These are phyloP conservation scores for Agrochola macilenta DNA, from an alignment of 2,888 invertebrate species.

Conservation along the genomic window DNA sequence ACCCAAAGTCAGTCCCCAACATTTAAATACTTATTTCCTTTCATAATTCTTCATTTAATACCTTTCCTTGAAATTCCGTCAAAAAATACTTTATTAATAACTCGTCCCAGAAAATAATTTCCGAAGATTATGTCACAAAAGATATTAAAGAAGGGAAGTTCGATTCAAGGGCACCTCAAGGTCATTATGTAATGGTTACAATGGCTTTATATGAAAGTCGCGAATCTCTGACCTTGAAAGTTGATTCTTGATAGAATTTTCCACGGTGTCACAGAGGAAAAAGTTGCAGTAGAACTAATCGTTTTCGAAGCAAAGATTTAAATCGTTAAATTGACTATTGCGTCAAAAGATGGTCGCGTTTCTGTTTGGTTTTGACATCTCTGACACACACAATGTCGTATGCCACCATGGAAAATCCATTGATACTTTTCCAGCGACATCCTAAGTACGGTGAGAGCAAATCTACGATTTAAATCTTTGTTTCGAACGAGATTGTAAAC, in stretches of 20 bases:
- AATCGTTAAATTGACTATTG: no score
- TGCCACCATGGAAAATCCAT: no score
- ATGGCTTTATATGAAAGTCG: slow-evolving; percentile 40
- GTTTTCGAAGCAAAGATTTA: no score
- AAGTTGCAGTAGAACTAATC: neutral
- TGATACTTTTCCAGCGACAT: no score
- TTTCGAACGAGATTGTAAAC: no score
- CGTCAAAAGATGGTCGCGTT: no score
- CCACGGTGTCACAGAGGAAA: slow-evolving; percentile 20
- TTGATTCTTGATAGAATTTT: slow-evolving; percentile 41
- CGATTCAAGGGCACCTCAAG: slow-evolving; percentile 16
- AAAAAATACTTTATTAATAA: slow-evolving; percentile 29
- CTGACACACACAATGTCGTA: no score
- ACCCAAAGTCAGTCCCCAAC: neutral
- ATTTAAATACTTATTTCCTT: slow-evolving; percentile 34
- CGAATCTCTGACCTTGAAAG: slow-evolving; percentile 14
- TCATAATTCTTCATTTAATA: neutral
- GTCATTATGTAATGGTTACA: slow-evolving; percentile 34
- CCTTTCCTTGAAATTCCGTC: slow-evolving; percentile 13
- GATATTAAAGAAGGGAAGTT: slow-evolving; percentile 23
- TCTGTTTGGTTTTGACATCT: no score
- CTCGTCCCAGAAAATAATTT: slow-evolving; percentile 20
- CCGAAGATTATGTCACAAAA: slow-evolving; percentile 34
- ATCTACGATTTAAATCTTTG: no score
- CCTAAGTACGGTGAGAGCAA: no score